Percentiles rank a stretch among this genome's conserved stretches.
phyloP scores from a whole-genome alignment of 1,140 invertebrate species.

The Leguminivora glycinivorella region DNA sequence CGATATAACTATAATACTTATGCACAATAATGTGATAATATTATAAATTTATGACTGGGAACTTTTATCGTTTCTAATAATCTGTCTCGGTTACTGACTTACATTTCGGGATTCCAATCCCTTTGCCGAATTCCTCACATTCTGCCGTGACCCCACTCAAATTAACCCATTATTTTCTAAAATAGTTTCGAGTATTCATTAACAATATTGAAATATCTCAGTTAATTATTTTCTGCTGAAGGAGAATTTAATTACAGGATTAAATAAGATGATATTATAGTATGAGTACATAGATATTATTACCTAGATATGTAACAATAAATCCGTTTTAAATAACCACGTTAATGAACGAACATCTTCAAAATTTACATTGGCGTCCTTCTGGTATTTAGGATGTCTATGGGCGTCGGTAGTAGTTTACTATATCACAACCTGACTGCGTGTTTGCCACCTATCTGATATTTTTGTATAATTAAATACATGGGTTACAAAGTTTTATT shows the following conservation, averaged over 20 bases:
- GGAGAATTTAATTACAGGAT: background rate
- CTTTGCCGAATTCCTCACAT: constrained; percentile 42
- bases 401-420: too few species aligned
- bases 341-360: too few species aligned
- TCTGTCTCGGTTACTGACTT: constrained; percentile 38
- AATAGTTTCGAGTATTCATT: constrained; percentile 38
- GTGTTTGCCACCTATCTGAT: too few species aligned
- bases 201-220: constrained; percentile 20
- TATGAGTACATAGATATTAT: too few species aligned
- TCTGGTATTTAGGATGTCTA: too few species aligned
- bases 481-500: too few species aligned
- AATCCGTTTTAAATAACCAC: too few species aligned
- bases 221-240: constrained; percentile 7
- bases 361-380: too few species aligned
- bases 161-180: constrained; percentile 49
- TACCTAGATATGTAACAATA: too few species aligned
- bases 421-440: too few species aligned
- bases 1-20: too few species aligned
- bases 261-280: background rate
- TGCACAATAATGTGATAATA: background rate
- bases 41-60: background rate
- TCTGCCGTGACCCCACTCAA: constrained; percentile 40
- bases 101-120: constrained; percentile 42
- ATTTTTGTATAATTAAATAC: too few species aligned
- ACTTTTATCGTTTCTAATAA: constrained; percentile 30